phyloP scores from a whole-genome alignment of 2,797 vertebrate species.

The Moxostoma hubbsi region DNA sequence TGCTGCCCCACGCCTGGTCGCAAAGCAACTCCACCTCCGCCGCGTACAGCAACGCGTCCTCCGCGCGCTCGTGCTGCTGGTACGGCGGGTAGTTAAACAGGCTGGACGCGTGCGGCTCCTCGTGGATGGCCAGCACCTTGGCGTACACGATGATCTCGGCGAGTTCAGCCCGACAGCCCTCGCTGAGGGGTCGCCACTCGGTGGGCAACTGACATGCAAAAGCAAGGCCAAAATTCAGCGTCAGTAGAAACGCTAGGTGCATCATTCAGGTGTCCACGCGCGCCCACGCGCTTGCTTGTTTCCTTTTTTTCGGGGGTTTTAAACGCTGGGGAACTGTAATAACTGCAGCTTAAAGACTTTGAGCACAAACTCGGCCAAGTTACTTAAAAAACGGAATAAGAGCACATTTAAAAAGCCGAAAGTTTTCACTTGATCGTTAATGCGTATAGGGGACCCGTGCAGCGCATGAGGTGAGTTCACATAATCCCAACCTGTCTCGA shows the following conservation, averaged over 20 bases:
- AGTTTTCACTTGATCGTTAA: not conserved
- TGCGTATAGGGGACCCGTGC: no score
- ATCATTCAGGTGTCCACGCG: constrained; percentile 60
- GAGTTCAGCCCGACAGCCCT: constrained; percentile 92
- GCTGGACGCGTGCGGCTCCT: constrained; percentile 77
- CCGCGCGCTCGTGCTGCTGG: constrained; percentile 75
- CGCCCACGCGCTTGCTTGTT: constrained; percentile 11
- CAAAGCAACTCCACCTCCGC: constrained; percentile 96
- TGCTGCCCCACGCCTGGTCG: constrained; percentile 98
- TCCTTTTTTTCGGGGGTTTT: not conserved
- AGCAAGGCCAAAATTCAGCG: constrained; percentile 62
- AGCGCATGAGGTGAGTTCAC: no score
- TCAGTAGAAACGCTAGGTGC: constrained; percentile 65
- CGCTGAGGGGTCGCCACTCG: constrained; percentile 94
- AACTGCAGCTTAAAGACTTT: not conserved
- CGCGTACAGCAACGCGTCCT: constrained; percentile 87
- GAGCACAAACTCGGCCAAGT: not conserved
- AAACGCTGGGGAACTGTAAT: not conserved
- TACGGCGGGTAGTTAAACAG: constrained; percentile 83
- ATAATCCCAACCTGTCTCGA: not conserved
- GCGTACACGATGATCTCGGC: constrained; percentile 96
- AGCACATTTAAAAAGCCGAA: not conserved
- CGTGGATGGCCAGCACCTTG: constrained; percentile 88
- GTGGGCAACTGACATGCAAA: constrained; percentile 87
- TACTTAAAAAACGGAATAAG: not conserved